Evolutionary conservation across 37 sponge, comb jelly and placozoan genomes (phyloP).

Genomic region (Ephydatia muelleri): DNA sequence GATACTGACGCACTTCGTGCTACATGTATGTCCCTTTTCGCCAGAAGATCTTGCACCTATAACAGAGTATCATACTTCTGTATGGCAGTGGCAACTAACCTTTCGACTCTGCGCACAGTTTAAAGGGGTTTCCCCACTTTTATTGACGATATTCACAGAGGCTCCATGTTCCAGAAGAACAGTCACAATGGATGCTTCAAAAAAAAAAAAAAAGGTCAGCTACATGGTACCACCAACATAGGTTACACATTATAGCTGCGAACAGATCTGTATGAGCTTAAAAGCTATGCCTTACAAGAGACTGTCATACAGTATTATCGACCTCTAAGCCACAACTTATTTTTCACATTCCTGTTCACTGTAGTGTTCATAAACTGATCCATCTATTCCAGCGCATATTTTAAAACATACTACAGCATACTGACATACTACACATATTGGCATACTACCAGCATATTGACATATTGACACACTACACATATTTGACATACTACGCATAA

Average conservation of each 20-base stretch:
- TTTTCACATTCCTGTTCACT: background rate
- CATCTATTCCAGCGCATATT: too few relatives aligned
- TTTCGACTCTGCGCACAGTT: constrained; percentile 73
- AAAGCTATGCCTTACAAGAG: background rate
- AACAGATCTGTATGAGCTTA: background rate
- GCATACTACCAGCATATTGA: too few relatives aligned
- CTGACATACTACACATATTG: too few relatives aligned
- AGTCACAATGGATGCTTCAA: constrained; percentile 67
- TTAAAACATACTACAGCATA: too few relatives aligned
- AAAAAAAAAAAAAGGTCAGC: background rate
- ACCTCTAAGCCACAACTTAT: too few relatives aligned
- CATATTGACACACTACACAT: background rate
- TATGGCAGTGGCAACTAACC: constrained; percentile 11
- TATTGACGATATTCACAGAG: constrained; percentile 42
- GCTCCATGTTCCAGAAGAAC: constrained; percentile 76
- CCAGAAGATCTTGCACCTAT: background rate
- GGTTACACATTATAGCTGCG: background rate
- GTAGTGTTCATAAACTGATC: background rate
- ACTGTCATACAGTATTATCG: constrained; percentile 3
- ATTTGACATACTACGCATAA: background rate
- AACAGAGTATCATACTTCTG: background rate
- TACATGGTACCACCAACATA: background rate
- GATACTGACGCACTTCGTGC: background rate
- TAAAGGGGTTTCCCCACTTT: constrained; percentile 54
- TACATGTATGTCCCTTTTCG: background rate